These are phyloP conservation scores for Acrocephalus scirpaceus DNA, from an alignment of 2,797 vertebrate species.

Conservation along the genomic window DNA sequence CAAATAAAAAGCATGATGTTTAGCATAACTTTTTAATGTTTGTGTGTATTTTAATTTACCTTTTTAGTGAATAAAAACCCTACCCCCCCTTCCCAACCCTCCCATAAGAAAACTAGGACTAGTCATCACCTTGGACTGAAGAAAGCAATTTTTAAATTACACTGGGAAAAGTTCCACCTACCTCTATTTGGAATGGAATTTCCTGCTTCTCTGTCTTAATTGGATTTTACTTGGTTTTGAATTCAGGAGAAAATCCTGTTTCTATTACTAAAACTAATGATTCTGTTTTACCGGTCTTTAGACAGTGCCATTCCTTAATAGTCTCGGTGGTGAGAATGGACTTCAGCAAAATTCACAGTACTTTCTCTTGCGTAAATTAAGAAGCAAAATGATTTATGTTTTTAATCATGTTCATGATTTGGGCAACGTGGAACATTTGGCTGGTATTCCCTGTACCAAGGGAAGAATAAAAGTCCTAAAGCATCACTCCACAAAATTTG, in stretches of 20 bases:
- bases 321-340: background rate
- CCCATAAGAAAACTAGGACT: background rate
- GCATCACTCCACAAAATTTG: background rate
- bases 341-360: background rate
- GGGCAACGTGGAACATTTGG: background rate
- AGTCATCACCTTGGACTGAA: background rate
- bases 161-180: background rate
- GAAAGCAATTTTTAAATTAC: background rate
- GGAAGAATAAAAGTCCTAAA: background rate
- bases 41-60: slow-evolving; percentile 40
- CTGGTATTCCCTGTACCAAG: background rate
- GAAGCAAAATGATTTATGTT: background rate
- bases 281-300: background rate
- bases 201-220: background rate
- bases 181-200: background rate
- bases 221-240: background rate
- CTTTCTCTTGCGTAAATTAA: background rate
- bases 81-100: background rate
- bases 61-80: background rate
- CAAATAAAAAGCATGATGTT: slow-evolving; percentile 65
- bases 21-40: slow-evolving; percentile 31
- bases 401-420: background rate
- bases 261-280: background rate
- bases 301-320: background rate
- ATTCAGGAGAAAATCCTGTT: background rate